Percentiles rank a stretch among this genome's conserved stretches.
phyloP scores from a whole-genome alignment of 2,113 vertebrate species.

The Sminthopsis crassicaudata region DNA sequence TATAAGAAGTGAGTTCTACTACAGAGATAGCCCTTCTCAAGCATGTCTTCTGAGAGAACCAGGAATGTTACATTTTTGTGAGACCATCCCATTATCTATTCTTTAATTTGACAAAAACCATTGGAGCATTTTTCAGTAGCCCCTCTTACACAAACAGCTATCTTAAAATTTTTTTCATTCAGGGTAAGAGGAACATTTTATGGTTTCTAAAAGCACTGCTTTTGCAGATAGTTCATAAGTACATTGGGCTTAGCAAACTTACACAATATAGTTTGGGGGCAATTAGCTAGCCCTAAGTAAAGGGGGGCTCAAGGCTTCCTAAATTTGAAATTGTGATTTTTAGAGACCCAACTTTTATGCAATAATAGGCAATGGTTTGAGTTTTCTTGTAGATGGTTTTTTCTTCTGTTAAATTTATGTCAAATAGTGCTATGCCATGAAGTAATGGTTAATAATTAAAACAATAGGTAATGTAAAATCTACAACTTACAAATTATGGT shows the following conservation, averaged over 20 bases:
- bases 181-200: not conserved
- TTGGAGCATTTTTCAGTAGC: not conserved
- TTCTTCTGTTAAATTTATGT: conserved; percentile 48
- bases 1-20: not conserved
- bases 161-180: not conserved
- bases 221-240: not conserved
- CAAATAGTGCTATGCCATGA: conserved; percentile 37
- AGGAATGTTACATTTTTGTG: not conserved
- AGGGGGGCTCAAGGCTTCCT: not conserved
- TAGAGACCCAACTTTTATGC: conserved; percentile 23
- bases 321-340: conserved; percentile 38
- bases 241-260: not conserved
- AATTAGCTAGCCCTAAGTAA: conserved; percentile 43
- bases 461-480: conserved; percentile 4
- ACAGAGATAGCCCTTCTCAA: not conserved
- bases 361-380: conserved; percentile 5
- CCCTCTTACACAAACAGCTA: not conserved
- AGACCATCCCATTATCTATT: not conserved
- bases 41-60: not conserved
- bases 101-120: not conserved
- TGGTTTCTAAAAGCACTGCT: not conserved
- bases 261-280: conserved; percentile 8
- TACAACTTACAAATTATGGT: conserved; percentile 22
- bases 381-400: conserved; percentile 38
- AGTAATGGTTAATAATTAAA: conserved; percentile 38